Conservation (phyloP, 2,888 invertebrate species). For the Chrysotoxum bicinctum region DNA sequence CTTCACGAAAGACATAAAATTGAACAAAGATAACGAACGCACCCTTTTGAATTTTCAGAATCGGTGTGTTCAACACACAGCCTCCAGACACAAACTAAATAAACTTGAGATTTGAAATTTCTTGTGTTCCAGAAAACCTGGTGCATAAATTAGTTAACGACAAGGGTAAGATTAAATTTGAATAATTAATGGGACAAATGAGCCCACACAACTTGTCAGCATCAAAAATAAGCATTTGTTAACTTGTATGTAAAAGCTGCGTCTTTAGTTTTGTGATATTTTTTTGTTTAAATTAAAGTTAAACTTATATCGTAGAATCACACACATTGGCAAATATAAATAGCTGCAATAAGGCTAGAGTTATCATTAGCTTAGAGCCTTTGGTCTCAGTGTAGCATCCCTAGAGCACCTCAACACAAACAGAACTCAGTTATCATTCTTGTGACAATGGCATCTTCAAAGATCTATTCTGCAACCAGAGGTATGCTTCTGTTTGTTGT, state of each 20-base stretch:
- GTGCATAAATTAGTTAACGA: conserved; percentile 52
- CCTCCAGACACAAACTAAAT: conserved; percentile 45
- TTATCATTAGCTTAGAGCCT: neutral
- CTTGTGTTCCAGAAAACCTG: conserved; percentile 21
- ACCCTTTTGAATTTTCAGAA: neutral
- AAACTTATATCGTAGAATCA: neutral
- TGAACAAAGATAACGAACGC: conserved; percentile 23
- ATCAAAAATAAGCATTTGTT: conserved; percentile 46
- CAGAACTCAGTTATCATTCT: neutral
- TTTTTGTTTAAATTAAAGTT: neutral
- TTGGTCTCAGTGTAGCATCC: neutral
- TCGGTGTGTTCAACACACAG: conserved; percentile 26
- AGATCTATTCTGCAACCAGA: neutral
- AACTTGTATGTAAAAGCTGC: conserved; percentile 2
- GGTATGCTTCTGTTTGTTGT: neutral
- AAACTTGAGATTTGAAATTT: neutral
- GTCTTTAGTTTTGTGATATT: conserved; percentile 1
- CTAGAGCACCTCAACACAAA: neutral
- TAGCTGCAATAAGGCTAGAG: neutral
- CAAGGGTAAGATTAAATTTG: conserved; percentile 51
- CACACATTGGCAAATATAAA: neutral
- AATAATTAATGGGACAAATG: conserved; percentile 71
- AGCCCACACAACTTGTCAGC: conserved; percentile 57
- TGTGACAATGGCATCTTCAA: conserved; percentile 15
- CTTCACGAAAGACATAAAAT: neutral